These are phyloP conservation scores for Ascaphus truei DNA, from an alignment of 2,113 vertebrate genomes.

Conservation along the genomic window DNA sequence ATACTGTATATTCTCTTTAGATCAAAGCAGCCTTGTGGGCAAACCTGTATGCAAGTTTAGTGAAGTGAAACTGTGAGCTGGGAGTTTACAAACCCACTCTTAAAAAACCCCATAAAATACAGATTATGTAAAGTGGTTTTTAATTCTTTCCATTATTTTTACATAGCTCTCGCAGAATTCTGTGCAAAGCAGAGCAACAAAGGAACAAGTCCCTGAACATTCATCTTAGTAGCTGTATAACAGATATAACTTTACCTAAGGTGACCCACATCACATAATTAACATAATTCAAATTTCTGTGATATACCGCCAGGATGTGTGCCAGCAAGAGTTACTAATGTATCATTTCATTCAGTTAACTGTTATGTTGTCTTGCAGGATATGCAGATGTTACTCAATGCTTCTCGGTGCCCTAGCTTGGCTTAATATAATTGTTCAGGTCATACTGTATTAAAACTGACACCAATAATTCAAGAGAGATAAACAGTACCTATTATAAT, in stretches of 20 bases:
- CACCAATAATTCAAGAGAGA: neutral
- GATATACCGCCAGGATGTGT: neutral
- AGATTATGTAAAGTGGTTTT: no score
- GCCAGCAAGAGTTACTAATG: neutral
- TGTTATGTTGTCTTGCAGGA: neutral
- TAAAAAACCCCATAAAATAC: no score
- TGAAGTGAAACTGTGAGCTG: no score
- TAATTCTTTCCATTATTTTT: no score
- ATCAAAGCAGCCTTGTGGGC: no score
- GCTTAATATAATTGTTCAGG: neutral
- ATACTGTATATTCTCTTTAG: no score
- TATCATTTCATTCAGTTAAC: slow-evolving; percentile 4
- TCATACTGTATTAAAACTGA: slow-evolving; percentile 18
- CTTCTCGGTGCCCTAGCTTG: neutral
- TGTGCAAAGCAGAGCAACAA: no score
- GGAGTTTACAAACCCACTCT: no score
- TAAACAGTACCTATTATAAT: no score
- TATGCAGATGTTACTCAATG: neutral
- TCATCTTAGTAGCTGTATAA: neutral
- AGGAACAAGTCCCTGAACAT: no score
- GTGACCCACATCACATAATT: neutral
- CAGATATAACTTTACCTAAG: neutral
- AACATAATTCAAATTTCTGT: neutral
- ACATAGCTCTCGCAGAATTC: no score
- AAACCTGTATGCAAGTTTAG: no score